A percentile compares a stretch with the other conserved stretches of the same genome.
phyloP scores from a whole-genome alignment of 1,140 invertebrate species.

The Watersipora subatra region DNA sequence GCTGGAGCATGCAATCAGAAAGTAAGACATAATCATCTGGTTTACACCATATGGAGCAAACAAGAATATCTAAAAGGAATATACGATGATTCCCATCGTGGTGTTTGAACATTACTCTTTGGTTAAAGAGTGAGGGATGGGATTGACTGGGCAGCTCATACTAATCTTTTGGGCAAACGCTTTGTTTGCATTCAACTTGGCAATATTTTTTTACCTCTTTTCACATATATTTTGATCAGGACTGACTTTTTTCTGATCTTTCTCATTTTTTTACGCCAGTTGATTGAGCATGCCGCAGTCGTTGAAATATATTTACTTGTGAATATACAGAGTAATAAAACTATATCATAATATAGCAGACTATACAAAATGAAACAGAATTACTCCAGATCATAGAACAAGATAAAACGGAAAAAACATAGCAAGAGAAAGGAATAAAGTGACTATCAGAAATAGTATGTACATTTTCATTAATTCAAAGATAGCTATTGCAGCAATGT shows the following conservation, averaged over 20 bases:
- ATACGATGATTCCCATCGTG: too few species aligned
- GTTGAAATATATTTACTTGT: too few species aligned
- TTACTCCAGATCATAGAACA: not conserved
- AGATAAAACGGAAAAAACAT: not conserved
- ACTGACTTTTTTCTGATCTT: not conserved
- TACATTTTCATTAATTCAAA: not conserved
- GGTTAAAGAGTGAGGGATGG: not conserved
- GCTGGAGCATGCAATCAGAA: too few species aligned
- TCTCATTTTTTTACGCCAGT: not conserved
- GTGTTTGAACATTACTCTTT: not conserved
- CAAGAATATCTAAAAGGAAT: too few species aligned
- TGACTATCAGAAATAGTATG: not conserved
- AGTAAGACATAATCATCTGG: too few species aligned
- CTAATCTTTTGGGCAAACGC: not conserved
- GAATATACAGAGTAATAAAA: too few species aligned
- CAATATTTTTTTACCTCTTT: not conserved
- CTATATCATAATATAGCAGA: too few species aligned
- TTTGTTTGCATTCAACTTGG: not conserved
- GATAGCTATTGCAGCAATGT: not conserved
- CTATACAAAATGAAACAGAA: not conserved
- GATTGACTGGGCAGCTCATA: not conserved
- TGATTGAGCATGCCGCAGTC: not conserved
- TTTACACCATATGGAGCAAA: too few species aligned
- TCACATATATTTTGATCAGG: not conserved
- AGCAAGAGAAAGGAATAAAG: not conserved